phyloP scores from a whole-genome alignment of 2,797 vertebrate species.

The Crypturellus tataupa region DNA sequence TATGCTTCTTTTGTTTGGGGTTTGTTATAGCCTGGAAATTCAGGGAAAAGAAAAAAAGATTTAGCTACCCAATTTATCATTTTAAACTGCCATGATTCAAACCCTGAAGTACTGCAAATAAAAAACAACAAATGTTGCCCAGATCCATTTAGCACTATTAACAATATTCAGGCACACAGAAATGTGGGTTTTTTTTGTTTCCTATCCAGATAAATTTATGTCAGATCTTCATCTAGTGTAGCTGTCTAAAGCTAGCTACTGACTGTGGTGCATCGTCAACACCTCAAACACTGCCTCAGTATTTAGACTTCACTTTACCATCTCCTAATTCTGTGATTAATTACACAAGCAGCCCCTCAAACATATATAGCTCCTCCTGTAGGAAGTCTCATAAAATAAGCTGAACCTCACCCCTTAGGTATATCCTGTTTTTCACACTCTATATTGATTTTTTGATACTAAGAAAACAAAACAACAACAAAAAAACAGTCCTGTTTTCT shows the following conservation, averaged over 20 bases:
- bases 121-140: conserved; percentile 37
- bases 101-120: conserved; percentile 36
- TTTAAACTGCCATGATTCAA: conserved; percentile 35
- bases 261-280: not conserved
- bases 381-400: not conserved
- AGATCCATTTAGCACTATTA: conserved; percentile 2
- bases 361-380: not conserved
- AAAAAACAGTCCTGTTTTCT: not conserved
- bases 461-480: not conserved
- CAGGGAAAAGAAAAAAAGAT: not conserved
- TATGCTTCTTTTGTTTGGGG: conserved; percentile 31
- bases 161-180: not conserved
- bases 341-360: not conserved
- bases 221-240: not conserved
- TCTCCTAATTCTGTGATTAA: not conserved
- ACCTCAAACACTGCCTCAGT: not conserved
- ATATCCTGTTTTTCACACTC: not conserved
- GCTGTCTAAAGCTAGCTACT: not conserved
- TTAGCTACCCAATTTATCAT: conserved; percentile 4
- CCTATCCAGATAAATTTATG: conserved; percentile 29
- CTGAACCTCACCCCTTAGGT: not conserved
- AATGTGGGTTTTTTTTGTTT: not conserved
- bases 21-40: conserved; percentile 31
- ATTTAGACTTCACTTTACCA: not conserved
- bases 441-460: not conserved